A percentile compares a stretch with the other conserved stretches of the same genome.
Evolutionary conservation across 2,113 vertebrate genomes (phyloP).

Genomic region (Diphyllodes magnificus): DNA sequence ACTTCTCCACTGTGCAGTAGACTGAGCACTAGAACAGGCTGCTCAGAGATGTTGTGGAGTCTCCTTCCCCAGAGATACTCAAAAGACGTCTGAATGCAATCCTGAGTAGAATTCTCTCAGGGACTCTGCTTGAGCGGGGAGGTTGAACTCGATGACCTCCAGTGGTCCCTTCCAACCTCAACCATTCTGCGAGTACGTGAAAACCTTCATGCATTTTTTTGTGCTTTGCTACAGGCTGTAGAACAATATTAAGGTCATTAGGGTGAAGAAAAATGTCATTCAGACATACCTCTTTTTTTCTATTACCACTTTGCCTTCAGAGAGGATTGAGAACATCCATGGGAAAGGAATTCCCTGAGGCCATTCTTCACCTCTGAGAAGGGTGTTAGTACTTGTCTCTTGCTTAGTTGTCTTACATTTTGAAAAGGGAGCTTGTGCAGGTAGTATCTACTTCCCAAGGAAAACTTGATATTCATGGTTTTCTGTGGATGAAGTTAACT

Average conservation of each 20-base stretch:
- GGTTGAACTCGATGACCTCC: not conserved
- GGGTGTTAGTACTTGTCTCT: not conserved
- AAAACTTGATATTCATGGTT: not conserved
- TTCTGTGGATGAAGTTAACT: not conserved
- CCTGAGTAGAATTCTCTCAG: not conserved
- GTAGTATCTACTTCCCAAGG: not conserved
- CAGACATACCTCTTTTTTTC: not conserved
- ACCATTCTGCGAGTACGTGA: not conserved
- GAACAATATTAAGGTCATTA: not conserved
- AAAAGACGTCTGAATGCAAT: not conserved
- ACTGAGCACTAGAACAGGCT: not conserved
- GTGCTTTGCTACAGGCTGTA: not conserved
- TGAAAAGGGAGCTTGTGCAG: not conserved
- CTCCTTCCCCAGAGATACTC: not conserved
- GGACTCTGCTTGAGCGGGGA: not conserved
- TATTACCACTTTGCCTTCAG: not conserved
- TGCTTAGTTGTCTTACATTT: not conserved
- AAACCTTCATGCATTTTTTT: not conserved
- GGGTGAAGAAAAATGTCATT: not conserved
- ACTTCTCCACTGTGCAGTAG: not conserved
- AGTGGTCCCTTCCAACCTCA: not conserved
- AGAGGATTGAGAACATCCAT: not conserved
- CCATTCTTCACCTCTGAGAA: not conserved
- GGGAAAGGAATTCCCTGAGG: not conserved
- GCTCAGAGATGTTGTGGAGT: not conserved